Evolutionary conservation across 2,888 invertebrate species (phyloP).

Genomic region (Drosophila peninsularis): DNA sequence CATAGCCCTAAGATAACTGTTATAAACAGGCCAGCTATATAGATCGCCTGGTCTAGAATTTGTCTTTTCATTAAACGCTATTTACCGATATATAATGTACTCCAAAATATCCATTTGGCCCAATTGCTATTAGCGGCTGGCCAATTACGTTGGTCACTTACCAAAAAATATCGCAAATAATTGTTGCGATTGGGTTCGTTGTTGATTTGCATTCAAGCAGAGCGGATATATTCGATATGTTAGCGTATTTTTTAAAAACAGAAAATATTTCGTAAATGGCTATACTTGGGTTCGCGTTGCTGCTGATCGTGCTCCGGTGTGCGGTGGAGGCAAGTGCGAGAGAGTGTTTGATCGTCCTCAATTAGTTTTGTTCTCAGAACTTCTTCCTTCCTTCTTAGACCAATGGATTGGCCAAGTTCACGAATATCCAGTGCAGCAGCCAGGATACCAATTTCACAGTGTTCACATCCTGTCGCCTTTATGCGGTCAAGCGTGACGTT

Average conservation of each 20-base stretch:
- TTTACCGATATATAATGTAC: slow-evolving; percentile 16
- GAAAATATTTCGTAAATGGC: slow-evolving; percentile 21
- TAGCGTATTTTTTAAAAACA: not conserved
- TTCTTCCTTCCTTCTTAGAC: slow-evolving; percentile 36
- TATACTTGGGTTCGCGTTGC: slow-evolving; percentile 23
- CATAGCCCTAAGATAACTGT: slow-evolving; percentile 51
- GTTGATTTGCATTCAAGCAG: slow-evolving; percentile 6
- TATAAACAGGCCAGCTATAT: slow-evolving; percentile 18
- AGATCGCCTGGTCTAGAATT: slow-evolving; percentile 19
- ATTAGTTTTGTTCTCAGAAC: not conserved
- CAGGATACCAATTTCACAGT: slow-evolving; percentile 51
- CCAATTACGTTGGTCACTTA: slow-evolving; percentile 20
- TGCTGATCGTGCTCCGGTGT: slow-evolving; percentile 35
- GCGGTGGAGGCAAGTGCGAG: slow-evolving; percentile 52
- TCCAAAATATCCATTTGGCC: slow-evolving; percentile 28
- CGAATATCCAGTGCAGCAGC: slow-evolving; percentile 65
- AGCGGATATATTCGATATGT: not conserved
- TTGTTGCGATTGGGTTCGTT: slow-evolving; percentile 10
- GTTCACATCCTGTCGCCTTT: slow-evolving; percentile 61
- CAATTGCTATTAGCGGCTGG: slow-evolving; percentile 6
- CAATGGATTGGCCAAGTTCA: slow-evolving; percentile 65
- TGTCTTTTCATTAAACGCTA: slow-evolving; percentile 37
- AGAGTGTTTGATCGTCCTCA: too few relatives aligned
- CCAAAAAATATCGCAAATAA: not conserved
- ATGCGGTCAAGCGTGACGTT: slow-evolving; percentile 71